Percentiles rank a stretch among this genome's conserved stretches.
phyloP scores from a whole-genome alignment of 2,888 invertebrate species.

The Busseola fusca region DNA sequence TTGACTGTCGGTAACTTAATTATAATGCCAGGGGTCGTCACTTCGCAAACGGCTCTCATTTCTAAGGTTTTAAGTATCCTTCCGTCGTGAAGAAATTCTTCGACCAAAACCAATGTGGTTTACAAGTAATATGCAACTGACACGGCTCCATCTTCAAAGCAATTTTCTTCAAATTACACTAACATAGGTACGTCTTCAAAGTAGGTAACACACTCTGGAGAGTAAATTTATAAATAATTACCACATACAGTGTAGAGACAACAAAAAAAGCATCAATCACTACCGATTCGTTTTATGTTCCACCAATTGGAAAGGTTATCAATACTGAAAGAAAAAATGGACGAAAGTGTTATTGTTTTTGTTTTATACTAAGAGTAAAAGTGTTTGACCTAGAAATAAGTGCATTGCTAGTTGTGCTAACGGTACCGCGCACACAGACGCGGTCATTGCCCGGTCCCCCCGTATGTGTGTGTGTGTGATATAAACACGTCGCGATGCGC shows the following conservation, averaged over 20 bases:
- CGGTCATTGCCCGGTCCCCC: conserved; percentile 64
- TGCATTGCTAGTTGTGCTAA: conserved; percentile 74
- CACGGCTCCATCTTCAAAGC: conserved; percentile 17
- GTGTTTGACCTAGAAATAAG: conserved; percentile 72
- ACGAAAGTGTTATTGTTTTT: conserved; percentile 57
- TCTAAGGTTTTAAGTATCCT: not conserved
- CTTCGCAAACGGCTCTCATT: not conserved
- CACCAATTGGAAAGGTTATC: conserved; percentile 52
- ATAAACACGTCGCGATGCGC: conserved; percentile 64
- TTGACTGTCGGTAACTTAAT: conserved; percentile 16
- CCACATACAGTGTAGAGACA: conserved; percentile 36
- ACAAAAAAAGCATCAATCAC: conserved; percentile 50
- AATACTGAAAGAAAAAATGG: conserved; percentile 39
- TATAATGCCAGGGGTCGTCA: conserved; percentile 31
- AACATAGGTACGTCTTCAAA: conserved; percentile 25
- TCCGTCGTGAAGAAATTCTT: not conserved
- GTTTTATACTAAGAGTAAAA: conserved; percentile 62
- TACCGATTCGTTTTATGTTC: conserved; percentile 25
- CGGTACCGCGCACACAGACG: conserved; percentile 79
- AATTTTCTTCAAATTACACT: conserved; percentile 47
- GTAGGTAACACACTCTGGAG: conserved; percentile 49
- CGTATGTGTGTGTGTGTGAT: conserved; percentile 62
- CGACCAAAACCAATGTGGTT: not conserved
- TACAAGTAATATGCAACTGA: not conserved
- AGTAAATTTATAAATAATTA: conserved; percentile 45